A percentile compares a stretch with the other conserved stretches of the same genome.
phyloP scores from a whole-genome alignment of 2,797 vertebrate genomes.

The Chrosomus eos region DNA sequence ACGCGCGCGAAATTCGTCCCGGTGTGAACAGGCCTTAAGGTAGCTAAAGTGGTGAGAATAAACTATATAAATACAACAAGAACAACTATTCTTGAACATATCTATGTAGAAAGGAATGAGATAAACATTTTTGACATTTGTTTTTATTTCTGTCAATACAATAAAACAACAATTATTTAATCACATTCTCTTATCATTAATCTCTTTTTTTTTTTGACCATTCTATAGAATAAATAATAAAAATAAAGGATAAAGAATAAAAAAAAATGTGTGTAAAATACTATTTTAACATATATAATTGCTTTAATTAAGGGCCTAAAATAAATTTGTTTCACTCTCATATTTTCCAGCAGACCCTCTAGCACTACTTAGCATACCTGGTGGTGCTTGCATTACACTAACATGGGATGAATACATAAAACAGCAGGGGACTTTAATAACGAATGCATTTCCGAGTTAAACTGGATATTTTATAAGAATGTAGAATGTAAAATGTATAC shows the following conservation, averaged over 20 bases:
- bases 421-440: background rate
- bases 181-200: background rate
- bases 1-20: no score
- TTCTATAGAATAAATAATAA: background rate
- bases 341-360: background rate
- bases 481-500: background rate
- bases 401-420: background rate
- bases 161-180: background rate
- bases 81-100: background rate
- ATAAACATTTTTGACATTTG: background rate
- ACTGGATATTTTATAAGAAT: background rate
- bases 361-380: background rate
- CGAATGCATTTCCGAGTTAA: background rate
- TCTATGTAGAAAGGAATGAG: background rate
- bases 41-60: background rate
- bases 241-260: background rate
- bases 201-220: background rate
- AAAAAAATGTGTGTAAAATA: background rate
- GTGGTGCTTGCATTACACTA: background rate
- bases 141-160: no score
- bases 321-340: background rate
- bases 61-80: background rate
- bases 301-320: background rate
- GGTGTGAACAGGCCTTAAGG: no score
- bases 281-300: background rate